Percentiles rank a stretch among this genome's conserved stretches.
These are phyloP conservation scores for Leptopilina syphax DNA, from an alignment of 2,888 invertebrate species.

Conservation along the genomic window DNA sequence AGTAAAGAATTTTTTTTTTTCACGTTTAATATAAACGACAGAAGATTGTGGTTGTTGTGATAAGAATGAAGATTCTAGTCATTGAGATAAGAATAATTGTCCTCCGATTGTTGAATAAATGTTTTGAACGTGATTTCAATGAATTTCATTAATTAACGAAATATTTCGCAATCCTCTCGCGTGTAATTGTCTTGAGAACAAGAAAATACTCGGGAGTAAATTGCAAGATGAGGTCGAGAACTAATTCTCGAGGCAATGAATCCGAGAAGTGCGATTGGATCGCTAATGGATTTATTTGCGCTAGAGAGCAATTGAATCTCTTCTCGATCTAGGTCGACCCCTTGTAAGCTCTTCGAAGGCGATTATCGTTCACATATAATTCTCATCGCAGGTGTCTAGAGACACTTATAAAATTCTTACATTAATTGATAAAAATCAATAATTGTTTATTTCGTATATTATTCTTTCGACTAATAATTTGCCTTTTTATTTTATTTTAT, in stretches of 20 bases:
- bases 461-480: too few species aligned
- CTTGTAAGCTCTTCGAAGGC: not conserved
- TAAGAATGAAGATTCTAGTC: not conserved
- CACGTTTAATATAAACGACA: too few species aligned
- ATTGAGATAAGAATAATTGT: not conserved
- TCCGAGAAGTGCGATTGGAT: slow-evolving; percentile 19
- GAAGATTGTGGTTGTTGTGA: too few species aligned
- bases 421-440: too few species aligned
- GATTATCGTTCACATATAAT: slow-evolving; percentile 3
- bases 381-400: not conserved
- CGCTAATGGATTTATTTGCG: slow-evolving; percentile 34
- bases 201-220: slow-evolving; percentile 29
- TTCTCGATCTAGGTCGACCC: slow-evolving; percentile 27
- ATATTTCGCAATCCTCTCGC: slow-evolving; percentile 24
- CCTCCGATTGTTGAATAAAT: not conserved
- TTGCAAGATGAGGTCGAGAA: slow-evolving; percentile 28
- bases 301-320: slow-evolving; percentile 15
- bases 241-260: slow-evolving; percentile 24
- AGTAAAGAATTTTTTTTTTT: too few species aligned
- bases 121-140: not conserved
- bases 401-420: not conserved
- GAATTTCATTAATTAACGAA: not conserved
- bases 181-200: slow-evolving; percentile 23
- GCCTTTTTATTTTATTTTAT: too few species aligned
- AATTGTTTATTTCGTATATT: too few species aligned